Base-by-base conservation (phyloP, 2,888 invertebrate genomes). In the Antheraea yamamai region DNA sequence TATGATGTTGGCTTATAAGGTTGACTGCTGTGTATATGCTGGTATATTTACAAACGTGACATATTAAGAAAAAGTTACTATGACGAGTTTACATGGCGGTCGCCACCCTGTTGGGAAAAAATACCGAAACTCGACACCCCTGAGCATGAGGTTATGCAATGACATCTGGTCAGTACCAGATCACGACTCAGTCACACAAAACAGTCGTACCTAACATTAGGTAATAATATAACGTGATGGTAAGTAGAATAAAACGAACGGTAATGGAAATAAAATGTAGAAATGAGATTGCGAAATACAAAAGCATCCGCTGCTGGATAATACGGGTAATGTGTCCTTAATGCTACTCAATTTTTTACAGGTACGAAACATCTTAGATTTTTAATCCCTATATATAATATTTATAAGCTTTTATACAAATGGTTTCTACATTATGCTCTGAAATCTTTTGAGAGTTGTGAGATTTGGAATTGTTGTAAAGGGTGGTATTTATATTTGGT, bases 271-370 rank as follows among this genome's bases (percentile, higher is more conserved):
- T 35, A 39, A 70, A 70, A 70, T 20, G 39, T 70, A 35, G 68
- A 70, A 70, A 70, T 39, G 30, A 39, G 68, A 39, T 35, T 39
- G 18, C 35, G 18, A n/a, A 70, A 35, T 20, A 39, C 68, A 70
- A 70, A 7, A 39, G n/a, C 18, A 16, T 30, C 35, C 68, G 35
- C 35, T n/a, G 3, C 39, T 70, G 35, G 39, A 39, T 70, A 39
- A 70, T 39, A 18, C 26, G 39, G 4, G 68, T 70, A 70, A 70
- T 39, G 68, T 70, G n/a, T 70, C 68, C 68, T 39, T 35, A 39
- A 39, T 70, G 39, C n/a, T n/a, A 70, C 68, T 39, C 68, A 20
- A 39, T 39, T 70, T n/a, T 70, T 10, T 64, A 26, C 64, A 70
- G n/a, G 10, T 70, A 20, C 20, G 39, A 35, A 39, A 7, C 39